These are phyloP conservation scores for Clinocottus analis DNA, from an alignment of 2,113 vertebrate species.

Conservation along the genomic window DNA sequence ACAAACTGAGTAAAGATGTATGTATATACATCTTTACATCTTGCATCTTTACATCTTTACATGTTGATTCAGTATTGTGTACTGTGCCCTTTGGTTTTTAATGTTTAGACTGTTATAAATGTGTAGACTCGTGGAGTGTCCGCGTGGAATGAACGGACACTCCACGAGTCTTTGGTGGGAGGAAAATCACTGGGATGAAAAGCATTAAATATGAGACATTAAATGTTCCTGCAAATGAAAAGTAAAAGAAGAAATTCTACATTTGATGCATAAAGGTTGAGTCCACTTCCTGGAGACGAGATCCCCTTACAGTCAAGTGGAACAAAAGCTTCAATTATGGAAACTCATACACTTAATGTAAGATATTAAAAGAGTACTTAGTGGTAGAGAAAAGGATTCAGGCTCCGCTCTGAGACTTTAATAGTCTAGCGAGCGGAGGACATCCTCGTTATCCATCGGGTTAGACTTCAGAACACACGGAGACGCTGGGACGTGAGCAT, in stretches of 20 bases:
- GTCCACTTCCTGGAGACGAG: constrained; percentile 11
- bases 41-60: too few species aligned
- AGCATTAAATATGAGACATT: constrained; percentile 8
- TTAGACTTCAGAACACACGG: constrained; percentile 35
- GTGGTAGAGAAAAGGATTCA: constrained; percentile 30
- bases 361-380: constrained; percentile 35
- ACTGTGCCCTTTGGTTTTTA: too few species aligned
- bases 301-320: constrained; percentile 20
- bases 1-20: too few species aligned
- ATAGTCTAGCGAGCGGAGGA: constrained; percentile 24
- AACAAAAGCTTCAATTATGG: constrained; percentile 42
- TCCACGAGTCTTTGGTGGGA: too few species aligned
- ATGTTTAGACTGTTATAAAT: too few species aligned
- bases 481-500: constrained; percentile 23
- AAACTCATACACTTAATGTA: constrained; percentile 31
- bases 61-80: too few species aligned
- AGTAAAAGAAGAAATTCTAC: background rate
- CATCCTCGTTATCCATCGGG: constrained; percentile 50
- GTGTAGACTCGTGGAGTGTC: too few species aligned
- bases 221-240: constrained; percentile 25
- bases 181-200: too few species aligned
- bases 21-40: too few species aligned
- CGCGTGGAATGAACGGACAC: too few species aligned
- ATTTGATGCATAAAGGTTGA: constrained; percentile 21
- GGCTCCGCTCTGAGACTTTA: constrained; percentile 18